A percentile compares a stretch with the other conserved stretches of the same genome.
Conservation (phyloP, 2,888 invertebrate species). For the Diadegma fenestrale region DNA sequence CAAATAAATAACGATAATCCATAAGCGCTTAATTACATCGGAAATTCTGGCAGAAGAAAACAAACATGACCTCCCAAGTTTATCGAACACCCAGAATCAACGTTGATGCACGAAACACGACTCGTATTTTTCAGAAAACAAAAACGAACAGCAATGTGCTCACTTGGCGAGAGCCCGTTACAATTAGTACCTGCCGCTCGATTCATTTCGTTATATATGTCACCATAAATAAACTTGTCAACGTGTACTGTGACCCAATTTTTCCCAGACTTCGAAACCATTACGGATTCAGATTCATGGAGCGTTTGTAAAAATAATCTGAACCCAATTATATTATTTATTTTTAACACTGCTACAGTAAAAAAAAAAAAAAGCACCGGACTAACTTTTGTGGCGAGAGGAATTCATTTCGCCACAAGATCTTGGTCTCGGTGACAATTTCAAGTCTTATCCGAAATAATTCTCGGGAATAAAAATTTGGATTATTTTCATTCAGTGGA, state of each 20-base stretch:
- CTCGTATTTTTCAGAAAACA: constrained; percentile 10
- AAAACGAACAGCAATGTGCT: constrained; percentile 7
- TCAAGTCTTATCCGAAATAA: neutral
- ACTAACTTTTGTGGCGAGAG: neutral
- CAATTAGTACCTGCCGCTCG: constrained; percentile 72
- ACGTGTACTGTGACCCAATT: neutral
- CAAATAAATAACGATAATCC: neutral
- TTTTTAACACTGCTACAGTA: neutral
- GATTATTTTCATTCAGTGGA: neutral
- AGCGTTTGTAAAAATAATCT: neutral
- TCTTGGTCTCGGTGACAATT: neutral
- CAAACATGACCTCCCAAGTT: constrained; percentile 8
- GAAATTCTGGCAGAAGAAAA: neutral
- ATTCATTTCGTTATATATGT: constrained; percentile 20
- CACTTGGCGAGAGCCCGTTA: constrained; percentile 60
- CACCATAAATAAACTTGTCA: neutral
- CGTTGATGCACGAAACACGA: neutral
- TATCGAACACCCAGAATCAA: neutral
- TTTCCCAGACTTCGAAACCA: neutral
- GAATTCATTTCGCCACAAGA: neutral
- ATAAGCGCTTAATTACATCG: neutral
- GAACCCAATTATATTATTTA: neutral
- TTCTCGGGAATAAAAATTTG: neutral
- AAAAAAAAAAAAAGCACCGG: neutral
- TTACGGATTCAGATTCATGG: neutral